Evolutionary conservation across 2,888 invertebrate species (phyloP).

Genomic region (Sinopyrophorus schimmeli): DNA sequence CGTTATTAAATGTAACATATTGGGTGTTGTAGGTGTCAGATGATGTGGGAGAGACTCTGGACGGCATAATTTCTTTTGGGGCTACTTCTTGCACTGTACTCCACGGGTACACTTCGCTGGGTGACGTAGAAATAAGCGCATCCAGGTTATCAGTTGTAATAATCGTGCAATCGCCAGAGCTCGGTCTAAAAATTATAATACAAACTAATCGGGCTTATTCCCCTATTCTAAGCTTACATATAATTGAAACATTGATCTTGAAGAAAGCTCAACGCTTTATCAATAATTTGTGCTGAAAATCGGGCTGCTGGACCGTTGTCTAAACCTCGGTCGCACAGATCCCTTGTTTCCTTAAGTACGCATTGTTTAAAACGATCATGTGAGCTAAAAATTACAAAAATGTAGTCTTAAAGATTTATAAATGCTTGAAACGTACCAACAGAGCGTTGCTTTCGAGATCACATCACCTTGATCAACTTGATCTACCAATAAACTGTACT

Average conservation of each 20-base stretch:
- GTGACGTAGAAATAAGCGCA: conserved; percentile 44
- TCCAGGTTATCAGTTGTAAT: conserved; percentile 41
- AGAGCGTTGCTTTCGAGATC: conserved; percentile 60
- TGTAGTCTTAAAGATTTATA: background rate
- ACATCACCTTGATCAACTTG: conserved; percentile 60
- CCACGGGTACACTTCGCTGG: conserved; percentile 52
- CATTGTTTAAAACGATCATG: conserved; percentile 64
- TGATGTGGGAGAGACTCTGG: conserved; percentile 39
- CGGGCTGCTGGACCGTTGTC: conserved; percentile 57
- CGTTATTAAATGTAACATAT: too few species aligned
- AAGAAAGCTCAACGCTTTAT: conserved; percentile 63
- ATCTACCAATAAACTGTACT: conserved; percentile 61
- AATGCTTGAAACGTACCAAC: conserved; percentile 57
- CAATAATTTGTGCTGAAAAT: conserved; percentile 61
- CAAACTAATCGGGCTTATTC: background rate
- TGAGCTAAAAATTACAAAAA: conserved; percentile 51
- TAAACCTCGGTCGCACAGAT: conserved; percentile 57
- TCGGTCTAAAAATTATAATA: conserved; percentile 52
- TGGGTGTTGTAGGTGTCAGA: conserved; percentile 20
- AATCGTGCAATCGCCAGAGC: conserved; percentile 56
- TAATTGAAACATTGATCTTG: conserved; percentile 64
- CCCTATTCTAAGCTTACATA: conserved; percentile 55
- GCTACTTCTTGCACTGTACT: conserved; percentile 43
- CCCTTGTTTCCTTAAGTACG: conserved; percentile 59
- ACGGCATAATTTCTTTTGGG: conserved; percentile 40